Conservation (phyloP, 2,888 invertebrate species). For the Mayetiola destructor region DNA sequence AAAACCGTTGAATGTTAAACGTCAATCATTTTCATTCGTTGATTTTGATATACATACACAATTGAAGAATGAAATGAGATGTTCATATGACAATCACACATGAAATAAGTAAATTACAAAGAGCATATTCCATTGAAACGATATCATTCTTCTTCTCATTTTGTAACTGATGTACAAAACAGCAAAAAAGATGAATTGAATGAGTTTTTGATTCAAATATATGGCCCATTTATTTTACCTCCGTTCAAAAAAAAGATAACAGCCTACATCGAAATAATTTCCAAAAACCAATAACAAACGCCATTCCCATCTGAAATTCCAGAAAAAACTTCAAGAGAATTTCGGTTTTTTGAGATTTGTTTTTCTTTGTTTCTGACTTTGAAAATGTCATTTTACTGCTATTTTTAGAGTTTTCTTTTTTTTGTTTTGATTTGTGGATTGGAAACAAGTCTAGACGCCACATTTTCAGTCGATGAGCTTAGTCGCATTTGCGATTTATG, state of each 20-base stretch:
- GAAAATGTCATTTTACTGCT: background rate
- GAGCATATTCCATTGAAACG: constrained; percentile 7
- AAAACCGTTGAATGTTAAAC: background rate
- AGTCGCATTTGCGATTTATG: background rate
- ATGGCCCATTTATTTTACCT: background rate
- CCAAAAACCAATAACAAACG: background rate
- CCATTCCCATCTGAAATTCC: background rate
- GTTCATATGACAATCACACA: background rate
- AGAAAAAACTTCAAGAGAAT: background rate
- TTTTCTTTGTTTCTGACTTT: too few relatives aligned
- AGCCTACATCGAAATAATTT: too few relatives aligned
- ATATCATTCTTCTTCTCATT: too few relatives aligned
- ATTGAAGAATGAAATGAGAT: background rate
- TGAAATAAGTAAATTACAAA: background rate
- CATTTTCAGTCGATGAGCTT: constrained; percentile 4
- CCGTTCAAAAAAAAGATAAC: too few relatives aligned
- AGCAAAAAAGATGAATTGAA: too few relatives aligned
- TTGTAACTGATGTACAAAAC: too few relatives aligned
- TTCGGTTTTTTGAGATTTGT: background rate
- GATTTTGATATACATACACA: background rate
- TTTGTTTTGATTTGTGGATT: background rate
- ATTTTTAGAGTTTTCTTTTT: background rate
- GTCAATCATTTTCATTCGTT: constrained; percentile 8
- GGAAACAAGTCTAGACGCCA: constrained; percentile 1
- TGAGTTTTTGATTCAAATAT: background rate